Conservation (phyloP, 2,113 vertebrate species). For the Panthera leo region DNA sequence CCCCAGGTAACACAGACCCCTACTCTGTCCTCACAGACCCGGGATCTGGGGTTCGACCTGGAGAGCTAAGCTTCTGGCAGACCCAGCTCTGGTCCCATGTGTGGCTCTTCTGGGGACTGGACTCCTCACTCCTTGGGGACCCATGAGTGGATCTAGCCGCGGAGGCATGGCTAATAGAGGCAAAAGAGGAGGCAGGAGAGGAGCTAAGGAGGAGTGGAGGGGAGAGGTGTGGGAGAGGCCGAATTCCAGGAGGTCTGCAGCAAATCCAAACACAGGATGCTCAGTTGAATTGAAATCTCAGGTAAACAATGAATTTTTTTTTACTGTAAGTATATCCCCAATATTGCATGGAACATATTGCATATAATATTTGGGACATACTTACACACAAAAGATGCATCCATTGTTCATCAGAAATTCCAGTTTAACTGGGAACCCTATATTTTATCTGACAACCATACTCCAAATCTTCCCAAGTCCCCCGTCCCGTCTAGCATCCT, state of each 20-base stretch:
- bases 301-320: neutral
- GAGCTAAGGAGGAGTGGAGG: neutral
- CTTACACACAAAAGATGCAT: neutral
- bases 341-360: neutral
- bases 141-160: neutral
- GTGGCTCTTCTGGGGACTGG: neutral
- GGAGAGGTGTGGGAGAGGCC: neutral
- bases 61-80: neutral
- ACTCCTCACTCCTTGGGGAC: neutral
- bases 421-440: neutral
- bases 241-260: neutral
- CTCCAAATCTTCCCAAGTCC: neutral
- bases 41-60: neutral
- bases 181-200: neutral
- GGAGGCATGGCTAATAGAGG: neutral
- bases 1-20: neutral
- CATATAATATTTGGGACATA: neutral
- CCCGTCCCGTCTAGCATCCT: neutral
- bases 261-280: neutral
- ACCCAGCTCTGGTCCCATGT: neutral
- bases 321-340: neutral
- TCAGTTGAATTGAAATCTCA: neutral
- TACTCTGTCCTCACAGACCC: neutral
- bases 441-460: neutral
- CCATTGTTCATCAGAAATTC: neutral